phyloP scores from a whole-genome alignment of 2,888 invertebrate species.

The Synanthedon tipuliformis region DNA sequence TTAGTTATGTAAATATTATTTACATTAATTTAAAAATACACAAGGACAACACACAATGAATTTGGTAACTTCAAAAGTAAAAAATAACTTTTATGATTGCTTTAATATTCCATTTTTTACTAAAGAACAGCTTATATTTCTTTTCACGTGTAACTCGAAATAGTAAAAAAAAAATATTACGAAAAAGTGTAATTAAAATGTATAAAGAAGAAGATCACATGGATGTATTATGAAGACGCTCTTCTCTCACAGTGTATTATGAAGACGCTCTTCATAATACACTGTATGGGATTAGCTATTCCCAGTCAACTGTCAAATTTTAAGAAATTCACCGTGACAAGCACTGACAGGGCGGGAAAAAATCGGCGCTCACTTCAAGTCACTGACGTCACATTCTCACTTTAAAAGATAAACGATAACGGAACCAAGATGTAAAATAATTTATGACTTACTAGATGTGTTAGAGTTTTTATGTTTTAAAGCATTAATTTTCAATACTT shows the following conservation, averaged over 20 bases:
- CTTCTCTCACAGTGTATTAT: too few species aligned
- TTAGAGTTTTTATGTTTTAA: background rate
- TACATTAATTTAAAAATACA: too few species aligned
- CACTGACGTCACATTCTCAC: background rate
- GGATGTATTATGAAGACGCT: too few species aligned
- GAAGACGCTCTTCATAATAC: background rate
- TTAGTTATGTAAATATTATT: too few species aligned
- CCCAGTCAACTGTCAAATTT: conserved; percentile 4
- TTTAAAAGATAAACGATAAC: background rate
- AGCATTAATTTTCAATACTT: background rate
- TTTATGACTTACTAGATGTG: background rate
- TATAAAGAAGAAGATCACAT: background rate
- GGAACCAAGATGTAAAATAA: background rate
- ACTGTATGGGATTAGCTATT: background rate
- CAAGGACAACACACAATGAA: too few species aligned
- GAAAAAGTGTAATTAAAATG: background rate
- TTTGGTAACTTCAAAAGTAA: too few species aligned
- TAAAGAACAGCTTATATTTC: too few species aligned
- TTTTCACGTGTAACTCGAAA: too few species aligned
- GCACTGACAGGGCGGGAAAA: conserved; percentile 2
- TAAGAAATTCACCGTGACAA: conserved; percentile 3
- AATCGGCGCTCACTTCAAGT: background rate
- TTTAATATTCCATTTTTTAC: too few species aligned
- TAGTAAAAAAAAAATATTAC: too few species aligned
- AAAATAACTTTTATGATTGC: too few species aligned